Evolutionary conservation across 2,888 invertebrate genomes (phyloP).

Genomic region (Drosophila sordidapex): DNA sequence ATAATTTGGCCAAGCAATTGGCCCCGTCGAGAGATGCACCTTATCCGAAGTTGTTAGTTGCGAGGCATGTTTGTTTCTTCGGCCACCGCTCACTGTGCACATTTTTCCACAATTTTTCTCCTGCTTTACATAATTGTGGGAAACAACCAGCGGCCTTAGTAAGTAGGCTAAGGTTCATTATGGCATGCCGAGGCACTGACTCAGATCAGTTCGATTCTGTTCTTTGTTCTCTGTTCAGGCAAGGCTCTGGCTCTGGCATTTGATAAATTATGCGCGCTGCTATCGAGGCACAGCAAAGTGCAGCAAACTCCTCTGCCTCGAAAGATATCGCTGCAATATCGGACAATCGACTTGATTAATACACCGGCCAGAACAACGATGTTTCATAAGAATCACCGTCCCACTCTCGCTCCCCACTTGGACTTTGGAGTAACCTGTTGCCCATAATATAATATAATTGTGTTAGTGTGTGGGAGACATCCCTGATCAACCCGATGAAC

Average conservation of each 20-base stretch:
- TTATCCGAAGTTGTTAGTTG: conserved; percentile 54
- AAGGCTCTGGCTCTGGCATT: conserved; percentile 34
- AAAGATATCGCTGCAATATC: conserved; percentile 66
- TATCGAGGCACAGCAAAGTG: conserved; percentile 66
- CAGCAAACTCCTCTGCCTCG: conserved; percentile 33
- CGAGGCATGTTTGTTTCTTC: conserved; percentile 69
- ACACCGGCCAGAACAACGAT: conserved; percentile 40
- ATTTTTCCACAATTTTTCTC: conserved; percentile 56
- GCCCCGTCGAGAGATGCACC: conserved; percentile 69
- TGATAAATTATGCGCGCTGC: conserved; percentile 71
- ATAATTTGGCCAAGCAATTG: conserved; percentile 75
- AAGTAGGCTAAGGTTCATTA: conserved; percentile 80
- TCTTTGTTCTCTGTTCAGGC: conserved; percentile 9
- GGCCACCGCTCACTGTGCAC: conserved; percentile 53
- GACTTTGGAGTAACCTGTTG: conserved; percentile 27
- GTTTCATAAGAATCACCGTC: conserved; percentile 25
- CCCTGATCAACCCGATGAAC: background rate
- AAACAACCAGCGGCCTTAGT: conserved; percentile 77
- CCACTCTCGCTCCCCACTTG: background rate
- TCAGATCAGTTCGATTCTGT: conserved; percentile 42
- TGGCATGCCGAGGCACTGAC: conserved; percentile 77
- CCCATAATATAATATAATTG: background rate
- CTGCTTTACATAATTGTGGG: conserved; percentile 78
- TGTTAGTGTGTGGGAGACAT: background rate
- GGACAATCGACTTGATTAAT: conserved; percentile 78